phyloP scores from a whole-genome alignment of 2,888 invertebrate species.

The Tipula confusa region DNA sequence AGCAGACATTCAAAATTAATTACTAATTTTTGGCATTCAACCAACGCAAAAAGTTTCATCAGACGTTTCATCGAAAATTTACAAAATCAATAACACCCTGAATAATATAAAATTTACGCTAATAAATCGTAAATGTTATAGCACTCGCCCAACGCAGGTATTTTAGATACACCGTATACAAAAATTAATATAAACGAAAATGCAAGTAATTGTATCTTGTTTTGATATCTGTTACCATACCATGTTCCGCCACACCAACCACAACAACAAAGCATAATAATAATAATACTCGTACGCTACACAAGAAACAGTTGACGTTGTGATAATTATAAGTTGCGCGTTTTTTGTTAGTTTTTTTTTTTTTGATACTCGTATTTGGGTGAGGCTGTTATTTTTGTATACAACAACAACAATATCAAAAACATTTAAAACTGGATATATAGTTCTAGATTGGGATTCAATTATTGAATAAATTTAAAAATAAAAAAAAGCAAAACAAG shows the following conservation, averaged over 20 bases:
- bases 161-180: too few species aligned
- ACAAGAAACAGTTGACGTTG: constrained; percentile 13
- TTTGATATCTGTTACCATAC: not conserved
- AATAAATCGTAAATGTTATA: too few species aligned
- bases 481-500: not conserved
- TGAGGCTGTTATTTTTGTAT: not conserved
- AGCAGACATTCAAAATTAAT: too few species aligned
- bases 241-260: not conserved
- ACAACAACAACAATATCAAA: not conserved
- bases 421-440: not conserved
- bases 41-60: too few species aligned
- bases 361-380: not conserved
- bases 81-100: too few species aligned
- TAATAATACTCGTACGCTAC: not conserved
- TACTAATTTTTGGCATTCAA: too few species aligned
- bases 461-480: constrained; percentile 20
- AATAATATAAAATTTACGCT: too few species aligned
- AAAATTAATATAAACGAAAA: not conserved
- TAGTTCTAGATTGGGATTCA: constrained; percentile 20
- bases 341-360: too few species aligned
- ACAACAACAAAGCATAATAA: not conserved
- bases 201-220: not conserved
- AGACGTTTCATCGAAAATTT: too few species aligned
- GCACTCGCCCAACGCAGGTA: too few species aligned
- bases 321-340: constrained; percentile 6